A percentile compares a stretch with the other conserved stretches of the same genome.
phyloP scores from a whole-genome alignment of 2,888 invertebrate genomes.

The Clistopyga incitator region DNA sequence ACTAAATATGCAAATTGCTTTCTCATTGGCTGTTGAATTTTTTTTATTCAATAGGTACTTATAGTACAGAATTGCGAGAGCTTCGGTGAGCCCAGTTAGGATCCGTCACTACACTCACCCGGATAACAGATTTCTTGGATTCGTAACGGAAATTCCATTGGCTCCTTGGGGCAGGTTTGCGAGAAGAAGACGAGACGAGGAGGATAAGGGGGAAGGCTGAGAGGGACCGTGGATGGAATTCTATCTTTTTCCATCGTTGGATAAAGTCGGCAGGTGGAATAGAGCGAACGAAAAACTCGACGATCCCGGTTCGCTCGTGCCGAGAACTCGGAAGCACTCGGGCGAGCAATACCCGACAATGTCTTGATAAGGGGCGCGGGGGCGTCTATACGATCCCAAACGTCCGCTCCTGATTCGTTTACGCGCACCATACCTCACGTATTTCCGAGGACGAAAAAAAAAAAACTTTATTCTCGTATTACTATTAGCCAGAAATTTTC shows the following conservation, averaged over 20 bases:
- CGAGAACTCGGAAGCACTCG: conserved; percentile 49
- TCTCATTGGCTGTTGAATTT: conserved; percentile 6
- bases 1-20: not conserved
- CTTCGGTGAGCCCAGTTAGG: conserved; percentile 55
- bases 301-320: conserved; percentile 23
- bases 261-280: conserved; percentile 60
- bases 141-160: conserved; percentile 78
- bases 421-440: conserved; percentile 69
- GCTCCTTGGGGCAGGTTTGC: conserved; percentile 57
- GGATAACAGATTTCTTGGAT: conserved; percentile 79
- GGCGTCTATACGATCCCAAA: conserved; percentile 68
- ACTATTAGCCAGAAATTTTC: conserved; percentile 6
- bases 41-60: not conserved
- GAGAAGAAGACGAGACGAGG: conserved; percentile 33
- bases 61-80: conserved; percentile 6
- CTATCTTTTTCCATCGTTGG: conserved; percentile 52
- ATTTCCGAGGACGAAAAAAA: conserved; percentile 57
- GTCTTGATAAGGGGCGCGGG: conserved; percentile 22
- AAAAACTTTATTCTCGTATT: conserved; percentile 21
- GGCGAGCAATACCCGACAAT: conserved; percentile 49
- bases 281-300: conserved; percentile 31
- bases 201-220: conserved; percentile 22
- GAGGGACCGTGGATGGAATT: conserved; percentile 55
- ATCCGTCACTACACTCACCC: conserved; percentile 57
- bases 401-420: conserved; percentile 71